phyloP scores from a whole-genome alignment of 2,797 vertebrate species.

The Crypturellus tataupa region DNA sequence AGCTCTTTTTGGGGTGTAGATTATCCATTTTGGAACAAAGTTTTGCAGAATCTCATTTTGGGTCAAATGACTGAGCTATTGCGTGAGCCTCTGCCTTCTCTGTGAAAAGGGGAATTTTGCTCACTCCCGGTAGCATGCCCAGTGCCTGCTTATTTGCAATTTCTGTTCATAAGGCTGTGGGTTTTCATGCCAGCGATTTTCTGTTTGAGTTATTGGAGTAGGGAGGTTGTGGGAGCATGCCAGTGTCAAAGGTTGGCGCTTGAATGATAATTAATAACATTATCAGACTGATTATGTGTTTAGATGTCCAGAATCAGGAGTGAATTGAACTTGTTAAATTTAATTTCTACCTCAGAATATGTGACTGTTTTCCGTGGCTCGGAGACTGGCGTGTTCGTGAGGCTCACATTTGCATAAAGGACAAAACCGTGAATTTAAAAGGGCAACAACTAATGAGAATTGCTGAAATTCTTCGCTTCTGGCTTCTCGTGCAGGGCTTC shows the following conservation, averaged over 20 bases:
- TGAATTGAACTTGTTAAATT: conserved; percentile 67
- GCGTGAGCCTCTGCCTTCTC: conserved; percentile 64
- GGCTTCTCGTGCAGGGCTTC: not conserved
- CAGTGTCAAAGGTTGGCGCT: conserved; percentile 76
- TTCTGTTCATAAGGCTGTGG: conserved; percentile 63
- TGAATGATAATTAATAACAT: conserved; percentile 79
- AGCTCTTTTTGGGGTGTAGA: conserved; percentile 59
- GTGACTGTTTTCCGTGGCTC: not conserved
- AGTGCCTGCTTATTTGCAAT: conserved; percentile 66
- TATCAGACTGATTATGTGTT: conserved; percentile 76
- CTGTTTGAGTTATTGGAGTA: conserved; percentile 73
- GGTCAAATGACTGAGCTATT: conserved; percentile 34
- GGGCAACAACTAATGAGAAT: conserved; percentile 55
- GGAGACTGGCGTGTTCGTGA: conserved; percentile 37
- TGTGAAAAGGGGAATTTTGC: conserved; percentile 57
- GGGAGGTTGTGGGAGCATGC: conserved; percentile 70
- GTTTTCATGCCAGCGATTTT: conserved; percentile 72
- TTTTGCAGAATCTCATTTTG: conserved; percentile 37
- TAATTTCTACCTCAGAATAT: conserved; percentile 52
- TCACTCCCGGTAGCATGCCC: conserved; percentile 39
- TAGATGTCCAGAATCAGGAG: conserved; percentile 70
- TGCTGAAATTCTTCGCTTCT: conserved; percentile 26
- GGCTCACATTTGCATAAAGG: conserved; percentile 45
- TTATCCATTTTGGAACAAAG: conserved; percentile 49
- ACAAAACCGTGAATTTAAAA: conserved; percentile 56